Evolutionary conservation across 2,797 vertebrate species (phyloP), one percentile per base, ranked within the genome.

Genomic region (Phylloscopus collybita): DNA sequence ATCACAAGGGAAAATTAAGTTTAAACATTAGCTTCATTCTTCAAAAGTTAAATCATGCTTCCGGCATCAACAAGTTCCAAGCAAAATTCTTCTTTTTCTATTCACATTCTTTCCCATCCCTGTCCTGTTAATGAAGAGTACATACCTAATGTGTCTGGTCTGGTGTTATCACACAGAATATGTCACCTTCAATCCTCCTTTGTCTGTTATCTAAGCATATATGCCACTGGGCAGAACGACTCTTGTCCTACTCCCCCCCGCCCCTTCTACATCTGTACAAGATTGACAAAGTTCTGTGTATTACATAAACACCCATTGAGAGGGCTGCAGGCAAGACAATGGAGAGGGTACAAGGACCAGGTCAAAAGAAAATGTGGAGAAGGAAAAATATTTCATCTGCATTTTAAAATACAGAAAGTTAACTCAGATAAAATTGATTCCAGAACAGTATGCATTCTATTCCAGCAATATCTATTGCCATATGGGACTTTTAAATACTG

Each of bases 401-500:
- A 73, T 90, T 95, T 84, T 92, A 85, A 95, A 93, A 88, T 57
- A 83, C 50, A 90, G 75, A 92, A 96, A 92, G 38, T 94, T 94
- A 87, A 88, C 56, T 92, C 53, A 85, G 80, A 95, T 95, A 62
- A 95, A 96, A 95, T 89, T 93, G 91, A 94, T 96, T 97, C 96
- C 94, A 95, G 90, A 97, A 90, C 66, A 88, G 80, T 94, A 74
- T 87, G 88, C 73, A 87, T 92, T 96, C 59, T 95, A 95, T 92
- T 95, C 88, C 94, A 94, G 93, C 94, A 97, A 96, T 92, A 93
- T 95, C 92, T 91, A 96, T 96, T 95, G 93, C 93, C 96, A 96
- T 97, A 96, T 95, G 93, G 95, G 93, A 92, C 90, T 96, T 95
- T 94, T 96, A 95, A 97, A 95, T 94, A 92, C 92, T 94, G 82